Conservation (phyloP, 1,140 invertebrate genomes). For the Lasioglossum albipes region DNA sequence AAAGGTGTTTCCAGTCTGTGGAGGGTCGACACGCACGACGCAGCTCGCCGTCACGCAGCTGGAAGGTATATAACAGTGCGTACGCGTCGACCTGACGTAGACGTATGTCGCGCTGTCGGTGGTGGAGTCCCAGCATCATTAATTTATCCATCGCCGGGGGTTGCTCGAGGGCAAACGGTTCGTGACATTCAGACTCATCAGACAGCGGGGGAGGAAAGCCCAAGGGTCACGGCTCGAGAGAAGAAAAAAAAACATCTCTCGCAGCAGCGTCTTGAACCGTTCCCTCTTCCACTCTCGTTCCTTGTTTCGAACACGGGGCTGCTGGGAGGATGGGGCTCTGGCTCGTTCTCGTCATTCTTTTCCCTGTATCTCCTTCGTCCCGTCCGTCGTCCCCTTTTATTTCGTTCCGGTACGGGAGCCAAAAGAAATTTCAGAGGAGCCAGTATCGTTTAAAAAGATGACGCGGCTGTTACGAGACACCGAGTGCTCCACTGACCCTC, state of each 20-base stretch:
- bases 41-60: conserved; percentile 43
- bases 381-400: conserved; percentile 11
- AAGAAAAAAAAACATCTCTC: too few relatives aligned
- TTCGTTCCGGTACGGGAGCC: not conserved
- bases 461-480: conserved; percentile 7
- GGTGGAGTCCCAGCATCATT: conserved; percentile 63
- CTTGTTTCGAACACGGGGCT: not conserved
- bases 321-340: too few relatives aligned
- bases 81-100: conserved; percentile 56
- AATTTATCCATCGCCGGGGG: conserved; percentile 71
- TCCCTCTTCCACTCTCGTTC: too few relatives aligned
- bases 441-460: conserved; percentile 29
- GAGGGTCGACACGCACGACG: conserved; percentile 18
- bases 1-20: not conserved
- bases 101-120: conserved; percentile 65
- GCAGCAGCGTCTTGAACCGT: too few relatives aligned
- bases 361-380: not conserved
- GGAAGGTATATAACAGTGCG: conserved; percentile 23
- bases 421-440: conserved; percentile 5
- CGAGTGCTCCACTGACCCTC: not conserved
- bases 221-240: too few relatives aligned
- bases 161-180: conserved; percentile 49
- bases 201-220: conserved; percentile 27
- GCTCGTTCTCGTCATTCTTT: not conserved
- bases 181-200: conserved; percentile 53